Evolutionary conservation across 2,113 vertebrate species (phyloP), one percentile per base, ranked within the genome.

Genomic region (Symphodus melops): DNA sequence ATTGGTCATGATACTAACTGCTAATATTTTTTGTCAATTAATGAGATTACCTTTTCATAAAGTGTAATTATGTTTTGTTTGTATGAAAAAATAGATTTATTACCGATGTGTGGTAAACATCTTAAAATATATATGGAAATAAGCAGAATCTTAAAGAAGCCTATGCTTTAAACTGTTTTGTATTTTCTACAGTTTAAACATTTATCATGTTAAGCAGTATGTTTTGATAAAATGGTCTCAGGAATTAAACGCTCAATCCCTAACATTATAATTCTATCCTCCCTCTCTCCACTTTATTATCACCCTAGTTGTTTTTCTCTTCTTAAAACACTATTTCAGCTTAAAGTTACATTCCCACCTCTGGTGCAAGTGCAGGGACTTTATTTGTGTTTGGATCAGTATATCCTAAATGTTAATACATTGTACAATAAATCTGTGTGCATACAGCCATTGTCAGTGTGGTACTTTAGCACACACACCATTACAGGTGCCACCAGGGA

Each of bases 221-320:
- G 54, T 62, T 28, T 48, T 75, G 13, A 83, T 74, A 6, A 77
- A 81, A 76, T 71, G 77, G 73, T 82, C 84, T 91, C 84, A 90
- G 86, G 86, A 85, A 70, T 17, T 14, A 68, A 72, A 64, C 70
- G 46, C 77, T 28, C 60, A 77, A 66, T 55, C 71, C 65, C 61
- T 57, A 75, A 42, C 12, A 62, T 39, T 46, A 63, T 64, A 3
- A 54, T 63, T 55, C 70, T 70, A 20, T 9, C 39, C 13, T 64
- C 4, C 13, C 21, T 9, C 33, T 59, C n/a, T 28, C 16, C 46
- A 7, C 14, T 42, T 23, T 20, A 16, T 44, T 9, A 44, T 14
- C 37, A 23, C 8, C 39, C 17, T n/a, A 25, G 23, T 37, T 66
- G 12, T 51, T 67, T 59, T 67, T 12, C 17, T 3, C 42, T 13